Base-by-base conservation (phyloP, 1,140 invertebrate genomes). In the Aphidius ervi region DNA sequence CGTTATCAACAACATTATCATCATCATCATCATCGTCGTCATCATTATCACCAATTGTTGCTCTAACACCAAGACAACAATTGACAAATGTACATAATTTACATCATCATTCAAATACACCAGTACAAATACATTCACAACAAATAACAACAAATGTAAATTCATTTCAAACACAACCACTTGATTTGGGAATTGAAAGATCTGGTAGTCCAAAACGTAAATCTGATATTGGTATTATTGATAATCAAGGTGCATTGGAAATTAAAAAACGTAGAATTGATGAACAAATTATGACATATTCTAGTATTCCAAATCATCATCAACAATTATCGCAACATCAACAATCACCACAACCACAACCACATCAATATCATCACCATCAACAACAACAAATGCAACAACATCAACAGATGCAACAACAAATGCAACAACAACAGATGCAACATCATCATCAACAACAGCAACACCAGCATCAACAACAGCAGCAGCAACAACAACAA, bases 121-220 rank as follows among this genome's bases (percentile, higher is more conserved):
- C 82, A 40, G 61, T 83, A 49, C 58, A 64, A 10, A 69, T 67
- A 2, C 71, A 74, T 47, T 65, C 69, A 45, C 56, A 69, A 23
- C 73, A 72, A 47, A 43, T 65, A 46, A 63, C 54, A 61, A 65
- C 65, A 8, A 59, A 68, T 23, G 71, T 69, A 23, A 68, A 70
- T 39, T 70, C 75, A 50, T 78, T 84, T 57, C 86, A 87, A 68
- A 88, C 86, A 31, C 88, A 90, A 70, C 89, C 89, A 3, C 77
- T 91, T 8, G 88, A 91, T 73, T 82, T 91, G 9, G 87, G 88
- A 10, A 82, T 89, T 0, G 81, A 84, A 47, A 72, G 75, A 46
- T 77, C 79, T 5, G 69, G 73, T 6, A 85, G 83, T 23, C 84
- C 84, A 0, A 86, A 86, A 65, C 71, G 85, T 23, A 87, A 86